phyloP scores from a whole-genome alignment of 2,113 vertebrate genomes.

The Rhea pennata region DNA sequence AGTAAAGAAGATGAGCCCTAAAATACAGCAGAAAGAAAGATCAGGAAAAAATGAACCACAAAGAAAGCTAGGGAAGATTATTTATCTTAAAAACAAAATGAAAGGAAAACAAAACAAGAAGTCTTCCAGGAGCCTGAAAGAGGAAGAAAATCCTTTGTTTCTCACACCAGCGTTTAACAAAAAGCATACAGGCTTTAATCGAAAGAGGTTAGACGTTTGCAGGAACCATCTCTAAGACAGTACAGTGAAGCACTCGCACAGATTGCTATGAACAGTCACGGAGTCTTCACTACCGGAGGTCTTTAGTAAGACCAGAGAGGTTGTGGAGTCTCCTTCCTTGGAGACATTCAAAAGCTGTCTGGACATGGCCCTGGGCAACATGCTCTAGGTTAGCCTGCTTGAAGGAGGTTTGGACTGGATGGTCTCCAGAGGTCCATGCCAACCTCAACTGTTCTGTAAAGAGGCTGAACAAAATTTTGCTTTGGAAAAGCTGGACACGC shows the following conservation, averaged over 20 bases:
- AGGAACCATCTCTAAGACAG: not conserved
- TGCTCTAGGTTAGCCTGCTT: not conserved
- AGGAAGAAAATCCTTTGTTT: not conserved
- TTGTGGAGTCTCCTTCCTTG: too few species aligned
- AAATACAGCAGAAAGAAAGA: not conserved
- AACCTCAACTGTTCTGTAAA: not conserved
- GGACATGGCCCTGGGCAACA: too few species aligned
- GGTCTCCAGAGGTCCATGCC: not conserved
- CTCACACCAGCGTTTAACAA: not conserved
- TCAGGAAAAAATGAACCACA: rapidly evolving
- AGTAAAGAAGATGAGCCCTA: not conserved
- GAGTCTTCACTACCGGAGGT: not conserved
- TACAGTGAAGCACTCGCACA: not conserved
- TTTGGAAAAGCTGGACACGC: not conserved
- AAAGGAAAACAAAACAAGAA: not conserved
- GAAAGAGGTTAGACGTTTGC: not conserved
- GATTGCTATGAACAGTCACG: not conserved
- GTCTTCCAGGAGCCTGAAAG: not conserved
- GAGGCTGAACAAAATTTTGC: not conserved
- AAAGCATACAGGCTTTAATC: not conserved
- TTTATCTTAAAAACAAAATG: not conserved
- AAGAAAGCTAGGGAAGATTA: not conserved
- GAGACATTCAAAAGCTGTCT: too few species aligned
- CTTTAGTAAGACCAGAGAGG: not conserved
- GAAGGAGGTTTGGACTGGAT: not conserved